These are phyloP conservation scores for Argyresthia albistria DNA, from an alignment of 2,888 invertebrate species.

Conservation along the genomic window DNA sequence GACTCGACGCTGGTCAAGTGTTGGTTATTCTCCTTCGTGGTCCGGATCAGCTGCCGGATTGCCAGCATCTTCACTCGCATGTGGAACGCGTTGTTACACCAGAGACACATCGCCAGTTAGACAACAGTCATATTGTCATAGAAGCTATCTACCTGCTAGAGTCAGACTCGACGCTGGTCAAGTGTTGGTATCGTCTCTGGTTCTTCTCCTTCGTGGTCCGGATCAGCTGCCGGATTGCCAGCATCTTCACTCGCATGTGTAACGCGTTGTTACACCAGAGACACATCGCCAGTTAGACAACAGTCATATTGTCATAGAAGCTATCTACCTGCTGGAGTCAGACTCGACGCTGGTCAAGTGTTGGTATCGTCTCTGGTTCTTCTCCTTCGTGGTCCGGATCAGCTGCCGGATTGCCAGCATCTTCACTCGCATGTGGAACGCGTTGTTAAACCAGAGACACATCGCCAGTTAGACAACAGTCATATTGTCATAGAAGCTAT, in stretches of 20 bases:
- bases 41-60: conserved; percentile 75
- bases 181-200: conserved; percentile 14
- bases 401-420: conserved; percentile 81
- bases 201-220: conserved; percentile 27
- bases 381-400: conserved; percentile 44
- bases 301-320: background rate
- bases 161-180: conserved; percentile 25
- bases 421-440: conserved; percentile 86
- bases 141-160: background rate
- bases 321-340: conserved; percentile 9
- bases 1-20: conserved; percentile 26
- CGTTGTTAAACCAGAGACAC: conserved; percentile 94
- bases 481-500: too few relatives aligned
- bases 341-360: conserved; percentile 26
- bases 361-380: conserved; percentile 10
- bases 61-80: conserved; percentile 86
- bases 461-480: conserved; percentile 76
- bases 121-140: background rate
- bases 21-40: conserved; percentile 23
- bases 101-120: conserved; percentile 85
- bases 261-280: conserved; percentile 93
- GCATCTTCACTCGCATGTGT: conserved; percentile 86
- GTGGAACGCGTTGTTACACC: conserved; percentile 92
- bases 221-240: conserved; percentile 80
- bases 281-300: conserved; percentile 79